Conservation (phyloP, 2,797 vertebrate genomes). For the Streptopelia turtur region DNA sequence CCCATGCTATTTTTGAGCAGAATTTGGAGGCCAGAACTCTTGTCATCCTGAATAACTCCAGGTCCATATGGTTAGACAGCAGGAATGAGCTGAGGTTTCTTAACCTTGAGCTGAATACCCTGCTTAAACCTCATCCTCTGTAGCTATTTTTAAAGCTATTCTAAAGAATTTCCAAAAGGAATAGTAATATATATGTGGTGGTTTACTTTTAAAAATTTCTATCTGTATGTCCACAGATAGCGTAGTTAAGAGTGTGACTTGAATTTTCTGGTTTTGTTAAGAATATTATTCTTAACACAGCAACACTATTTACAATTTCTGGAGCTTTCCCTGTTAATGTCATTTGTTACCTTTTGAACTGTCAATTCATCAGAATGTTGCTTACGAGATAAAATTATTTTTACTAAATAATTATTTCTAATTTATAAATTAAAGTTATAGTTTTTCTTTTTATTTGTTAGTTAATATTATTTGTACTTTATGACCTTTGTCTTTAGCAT, state of each 20-base stretch:
- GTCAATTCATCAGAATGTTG: neutral
- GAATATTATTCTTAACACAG: neutral
- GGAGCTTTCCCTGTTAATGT: neutral
- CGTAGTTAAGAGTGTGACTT: neutral
- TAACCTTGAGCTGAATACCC: neutral
- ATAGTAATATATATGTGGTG: neutral
- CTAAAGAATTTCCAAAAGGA: neutral
- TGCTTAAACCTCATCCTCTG: neutral
- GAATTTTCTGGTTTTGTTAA: neutral
- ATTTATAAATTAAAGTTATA: neutral
- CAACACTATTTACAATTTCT: neutral
- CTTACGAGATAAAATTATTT: neutral
- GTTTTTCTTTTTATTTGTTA: neutral
- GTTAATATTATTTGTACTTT: neutral
- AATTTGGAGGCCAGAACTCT: neutral
- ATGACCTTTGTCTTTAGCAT: neutral
- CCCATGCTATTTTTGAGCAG: neutral
- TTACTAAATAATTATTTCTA: neutral
- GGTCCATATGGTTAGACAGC: neutral
- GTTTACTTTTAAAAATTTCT: neutral
- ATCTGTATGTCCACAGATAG: neutral
- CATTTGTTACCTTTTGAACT: neutral
- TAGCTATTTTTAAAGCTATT: neutral
- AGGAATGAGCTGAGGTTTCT: neutral
- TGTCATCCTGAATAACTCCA: neutral